Conservation (phyloP, 64 coral and sea anemone species). For the Dendrophyllia cribrosa region DNA sequence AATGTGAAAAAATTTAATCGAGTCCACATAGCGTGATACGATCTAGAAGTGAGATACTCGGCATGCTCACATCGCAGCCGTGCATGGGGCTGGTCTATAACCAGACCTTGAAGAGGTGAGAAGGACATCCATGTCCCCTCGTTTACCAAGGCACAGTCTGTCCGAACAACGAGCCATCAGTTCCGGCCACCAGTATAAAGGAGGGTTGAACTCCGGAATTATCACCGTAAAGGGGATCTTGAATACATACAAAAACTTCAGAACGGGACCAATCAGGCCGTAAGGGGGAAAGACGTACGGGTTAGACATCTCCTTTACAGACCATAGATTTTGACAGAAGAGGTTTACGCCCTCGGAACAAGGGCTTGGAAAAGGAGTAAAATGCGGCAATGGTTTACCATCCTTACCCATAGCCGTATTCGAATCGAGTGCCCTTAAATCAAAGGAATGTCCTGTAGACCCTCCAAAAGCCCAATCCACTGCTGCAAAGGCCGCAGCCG, state of each 20-base stretch:
- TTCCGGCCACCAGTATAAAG: slow-evolving; percentile 42
- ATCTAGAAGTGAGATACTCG: slow-evolving; percentile 1
- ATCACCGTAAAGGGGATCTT: slow-evolving; percentile 25
- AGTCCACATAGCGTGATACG: background rate
- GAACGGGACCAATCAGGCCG: slow-evolving; percentile 21
- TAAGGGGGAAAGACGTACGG: slow-evolving; percentile 49
- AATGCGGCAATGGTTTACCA: slow-evolving; percentile 10
- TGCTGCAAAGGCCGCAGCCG: background rate
- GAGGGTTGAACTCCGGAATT: slow-evolving; percentile 8
- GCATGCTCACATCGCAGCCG: slow-evolving; percentile 34
- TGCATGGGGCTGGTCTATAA: background rate
- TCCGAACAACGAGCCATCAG: background rate
- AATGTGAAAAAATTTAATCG: background rate
- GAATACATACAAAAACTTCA: slow-evolving; percentile 14
- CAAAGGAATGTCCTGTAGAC: background rate
- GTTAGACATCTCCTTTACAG: slow-evolving; percentile 7
- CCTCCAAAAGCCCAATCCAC: slow-evolving; percentile 16
- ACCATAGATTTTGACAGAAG: slow-evolving; percentile 27
- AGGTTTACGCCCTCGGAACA: slow-evolving; percentile 36
- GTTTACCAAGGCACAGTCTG: background rate
- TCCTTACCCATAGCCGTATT: background rate
- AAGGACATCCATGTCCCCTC: background rate
- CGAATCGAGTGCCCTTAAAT: slow-evolving; percentile 26
- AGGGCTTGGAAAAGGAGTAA: slow-evolving; percentile 44
- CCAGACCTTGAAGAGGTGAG: background rate